Percentiles rank a stretch among this genome's conserved stretches.
These are phyloP conservation scores for Pseudomyrmex flavicornis DNA, from an alignment of 1,140 invertebrate genomes.

Conservation along the genomic window DNA sequence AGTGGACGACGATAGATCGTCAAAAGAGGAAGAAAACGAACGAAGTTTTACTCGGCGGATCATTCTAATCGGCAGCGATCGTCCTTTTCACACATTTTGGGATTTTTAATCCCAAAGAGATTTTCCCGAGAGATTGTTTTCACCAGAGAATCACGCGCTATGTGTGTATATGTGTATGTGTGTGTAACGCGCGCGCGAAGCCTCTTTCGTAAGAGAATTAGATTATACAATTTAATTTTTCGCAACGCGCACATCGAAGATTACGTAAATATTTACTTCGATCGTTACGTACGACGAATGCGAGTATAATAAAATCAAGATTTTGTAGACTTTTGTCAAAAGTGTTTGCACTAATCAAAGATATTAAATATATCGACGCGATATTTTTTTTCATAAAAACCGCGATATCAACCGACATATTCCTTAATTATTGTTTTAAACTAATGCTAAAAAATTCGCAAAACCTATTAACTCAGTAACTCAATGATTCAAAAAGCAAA, in stretches of 20 bases:
- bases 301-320: too few relatives aligned
- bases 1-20: constrained; percentile 1
- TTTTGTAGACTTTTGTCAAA: too few relatives aligned
- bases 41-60: neutral
- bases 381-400: neutral
- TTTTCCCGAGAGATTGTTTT: constrained; percentile 9
- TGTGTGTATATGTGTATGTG: too few relatives aligned
- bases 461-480: neutral
- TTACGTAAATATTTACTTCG: constrained; percentile 12
- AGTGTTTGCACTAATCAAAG: too few relatives aligned
- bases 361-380: too few relatives aligned
- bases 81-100: constrained; percentile 1
- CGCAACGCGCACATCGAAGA: neutral
- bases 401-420: too few relatives aligned
- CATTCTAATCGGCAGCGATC: constrained; percentile 4
- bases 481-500: neutral
- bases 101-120: constrained; percentile 25
- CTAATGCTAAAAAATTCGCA: too few relatives aligned
- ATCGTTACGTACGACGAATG: neutral
- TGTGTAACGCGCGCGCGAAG: too few relatives aligned
- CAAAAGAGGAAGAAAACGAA: neutral
- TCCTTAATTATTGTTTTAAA: too few relatives aligned
- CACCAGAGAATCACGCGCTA: too few relatives aligned
- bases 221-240: constrained; percentile 37
- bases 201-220: neutral